Evolutionary conservation across 2,797 vertebrate species (phyloP).

Genomic region (Hipposideros larvatus): DNA sequence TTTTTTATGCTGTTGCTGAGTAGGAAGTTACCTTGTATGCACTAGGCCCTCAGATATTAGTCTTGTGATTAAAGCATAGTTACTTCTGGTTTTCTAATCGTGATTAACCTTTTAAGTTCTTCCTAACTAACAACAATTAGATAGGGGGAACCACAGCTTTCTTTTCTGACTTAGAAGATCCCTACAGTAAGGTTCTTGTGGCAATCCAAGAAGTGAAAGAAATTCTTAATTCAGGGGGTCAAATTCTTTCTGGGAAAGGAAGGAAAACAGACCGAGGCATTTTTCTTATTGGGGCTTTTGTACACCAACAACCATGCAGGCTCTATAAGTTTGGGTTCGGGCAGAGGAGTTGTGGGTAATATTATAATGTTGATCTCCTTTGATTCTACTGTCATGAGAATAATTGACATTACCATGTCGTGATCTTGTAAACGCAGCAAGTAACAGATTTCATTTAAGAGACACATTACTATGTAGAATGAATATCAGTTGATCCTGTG

Average conservation of each 20-base stretch:
- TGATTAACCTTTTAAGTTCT: slow-evolving; percentile 8
- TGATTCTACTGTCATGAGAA: not conserved
- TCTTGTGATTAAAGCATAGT: not conserved
- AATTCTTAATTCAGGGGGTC: not conserved
- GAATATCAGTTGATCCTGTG: not conserved
- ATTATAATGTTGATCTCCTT: not conserved
- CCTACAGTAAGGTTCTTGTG: not conserved
- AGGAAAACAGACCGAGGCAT: not conserved
- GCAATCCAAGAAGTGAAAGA: not conserved
- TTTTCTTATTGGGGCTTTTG: not conserved
- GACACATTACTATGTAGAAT: not conserved
- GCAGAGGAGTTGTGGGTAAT: not conserved
- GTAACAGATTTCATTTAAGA: not conserved
- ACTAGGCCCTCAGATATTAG: not conserved
- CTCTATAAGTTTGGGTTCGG: not conserved
- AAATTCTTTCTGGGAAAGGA: not conserved
- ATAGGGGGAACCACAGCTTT: not conserved
- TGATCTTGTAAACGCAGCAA: not conserved
- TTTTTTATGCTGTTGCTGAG: not conserved
- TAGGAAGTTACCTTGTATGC: not conserved
- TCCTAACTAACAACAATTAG: not conserved
- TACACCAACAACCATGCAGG: not conserved
- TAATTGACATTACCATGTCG: not conserved
- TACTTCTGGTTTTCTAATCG: not conserved
- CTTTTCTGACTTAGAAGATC: slow-evolving; percentile 21